Percentiles rank a stretch among this genome's conserved stretches.
phyloP scores from a whole-genome alignment of 2,888 invertebrate species.

The Cheilosia vulpina region DNA sequence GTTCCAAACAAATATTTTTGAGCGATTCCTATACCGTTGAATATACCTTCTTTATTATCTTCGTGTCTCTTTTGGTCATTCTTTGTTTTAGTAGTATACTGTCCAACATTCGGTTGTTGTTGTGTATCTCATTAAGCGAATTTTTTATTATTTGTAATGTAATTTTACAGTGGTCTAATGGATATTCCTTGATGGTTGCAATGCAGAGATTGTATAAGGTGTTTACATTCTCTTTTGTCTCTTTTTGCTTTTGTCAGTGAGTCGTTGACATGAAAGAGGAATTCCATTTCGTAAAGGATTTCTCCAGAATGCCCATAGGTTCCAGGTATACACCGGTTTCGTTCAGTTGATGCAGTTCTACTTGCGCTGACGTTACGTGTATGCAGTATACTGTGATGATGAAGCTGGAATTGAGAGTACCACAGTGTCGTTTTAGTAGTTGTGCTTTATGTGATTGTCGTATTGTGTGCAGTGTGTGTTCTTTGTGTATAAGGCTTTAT shows the following conservation, averaged over 20 bases:
- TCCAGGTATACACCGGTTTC: not conserved
- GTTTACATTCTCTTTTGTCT: not conserved
- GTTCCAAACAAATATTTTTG: conserved; percentile 4
- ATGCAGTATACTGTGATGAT: not conserved
- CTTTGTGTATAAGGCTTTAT: not conserved
- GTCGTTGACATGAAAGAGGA: not conserved
- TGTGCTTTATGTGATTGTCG: not conserved
- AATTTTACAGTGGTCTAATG: not conserved
- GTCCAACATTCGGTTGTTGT: conserved; percentile 7
- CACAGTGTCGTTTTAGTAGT: not conserved
- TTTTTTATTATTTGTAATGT: not conserved
- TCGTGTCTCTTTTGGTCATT: not conserved
- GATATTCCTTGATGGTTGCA: not conserved
- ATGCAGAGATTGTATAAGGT: not conserved
- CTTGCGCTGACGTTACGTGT: not conserved
- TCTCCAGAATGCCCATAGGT: not conserved
- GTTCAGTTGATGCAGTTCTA: conserved; percentile 4
- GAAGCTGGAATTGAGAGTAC: not conserved
- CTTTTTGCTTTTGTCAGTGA: not conserved
- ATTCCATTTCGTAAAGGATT: not conserved
- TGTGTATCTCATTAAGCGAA: not conserved
- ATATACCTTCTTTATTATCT: not conserved
- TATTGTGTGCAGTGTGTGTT: not conserved
- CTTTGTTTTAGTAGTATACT: conserved; percentile 16
- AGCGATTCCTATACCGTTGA: conserved; percentile 6